These are phyloP conservation scores for Steatocranus sp. DNA, from an alignment of 2,797 vertebrate species.

Conservation along the genomic window DNA sequence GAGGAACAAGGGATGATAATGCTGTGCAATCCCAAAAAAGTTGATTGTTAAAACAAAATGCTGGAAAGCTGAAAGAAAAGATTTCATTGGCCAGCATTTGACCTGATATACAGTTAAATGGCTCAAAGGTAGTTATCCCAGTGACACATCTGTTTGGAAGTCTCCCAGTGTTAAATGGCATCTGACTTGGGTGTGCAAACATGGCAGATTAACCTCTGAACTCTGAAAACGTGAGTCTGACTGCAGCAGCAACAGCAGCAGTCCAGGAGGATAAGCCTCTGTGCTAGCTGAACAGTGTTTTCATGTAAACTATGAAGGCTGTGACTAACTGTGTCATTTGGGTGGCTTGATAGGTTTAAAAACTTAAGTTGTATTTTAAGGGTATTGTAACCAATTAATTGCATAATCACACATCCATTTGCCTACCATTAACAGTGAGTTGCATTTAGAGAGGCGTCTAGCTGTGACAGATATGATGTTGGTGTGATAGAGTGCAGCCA, in stretches of 20 bases:
- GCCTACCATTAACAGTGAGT: not conserved
- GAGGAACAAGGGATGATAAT: not conserved
- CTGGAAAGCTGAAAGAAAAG: not conserved
- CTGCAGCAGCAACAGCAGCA: not conserved
- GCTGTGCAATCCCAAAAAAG: not conserved
- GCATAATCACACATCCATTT: not conserved
- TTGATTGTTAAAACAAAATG: not conserved
- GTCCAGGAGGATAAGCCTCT: not conserved
- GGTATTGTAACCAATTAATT: not conserved
- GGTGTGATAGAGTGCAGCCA: not conserved
- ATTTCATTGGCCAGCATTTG: not conserved
- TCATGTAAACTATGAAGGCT: not conserved
- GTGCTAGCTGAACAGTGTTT: not conserved
- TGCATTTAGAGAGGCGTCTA: not conserved
- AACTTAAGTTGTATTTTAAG: not conserved
- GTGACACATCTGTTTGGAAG: conserved; percentile 27
- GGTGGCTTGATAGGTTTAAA: not conserved
- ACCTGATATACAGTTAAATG: not conserved
- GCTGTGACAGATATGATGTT: not conserved
- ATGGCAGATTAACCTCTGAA: conserved; percentile 40
- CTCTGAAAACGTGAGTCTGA: conserved; percentile 21
- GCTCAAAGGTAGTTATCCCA: not conserved
- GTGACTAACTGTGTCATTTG: not conserved
- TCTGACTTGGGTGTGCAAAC: conserved; percentile 26
- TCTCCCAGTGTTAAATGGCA: not conserved